Percentiles rank a stretch among this genome's conserved stretches.
Evolutionary conservation across 37 sponge, comb jelly and placozoan genomes (phyloP).

Genomic region (Dysidea cf. avara): DNA sequence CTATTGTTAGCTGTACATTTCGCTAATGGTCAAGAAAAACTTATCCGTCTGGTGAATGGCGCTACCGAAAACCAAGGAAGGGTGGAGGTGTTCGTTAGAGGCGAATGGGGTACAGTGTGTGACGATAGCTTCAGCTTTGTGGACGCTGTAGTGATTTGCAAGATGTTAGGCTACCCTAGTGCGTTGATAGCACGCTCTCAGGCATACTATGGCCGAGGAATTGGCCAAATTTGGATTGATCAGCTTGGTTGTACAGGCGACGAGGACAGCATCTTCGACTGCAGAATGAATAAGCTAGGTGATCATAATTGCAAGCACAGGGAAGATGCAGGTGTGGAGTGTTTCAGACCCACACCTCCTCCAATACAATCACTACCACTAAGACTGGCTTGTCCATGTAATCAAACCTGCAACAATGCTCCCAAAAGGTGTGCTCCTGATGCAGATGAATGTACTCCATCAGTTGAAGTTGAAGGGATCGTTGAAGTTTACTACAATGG

Average conservation of each 20-base stretch:
- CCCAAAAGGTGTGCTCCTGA: too few species aligned
- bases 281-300: conserved; percentile 26
- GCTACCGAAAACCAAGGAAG: conserved; percentile 35
- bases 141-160: conserved; percentile 60
- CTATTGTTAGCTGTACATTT: too few species aligned
- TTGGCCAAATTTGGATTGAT: conserved; percentile 56
- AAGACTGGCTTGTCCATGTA: too few species aligned
- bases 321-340: conserved; percentile 69
- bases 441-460: too few species aligned
- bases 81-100: conserved; percentile 59
- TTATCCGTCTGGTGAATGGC: conserved; percentile 47
- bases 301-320: conserved; percentile 52
- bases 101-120: conserved; percentile 80
- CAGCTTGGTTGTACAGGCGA: conserved; percentile 40
- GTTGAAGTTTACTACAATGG: conserved; percentile 8
- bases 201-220: conserved; percentile 43
- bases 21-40: too few species aligned
- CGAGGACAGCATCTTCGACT: conserved; percentile 35
- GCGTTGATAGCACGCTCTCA: conserved; percentile 7
- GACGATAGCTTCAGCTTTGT: conserved; percentile 51
- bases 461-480: too few species aligned
- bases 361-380: too few species aligned
- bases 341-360: too few species aligned
- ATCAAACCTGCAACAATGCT: too few species aligned
- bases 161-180: conserved; percentile 59